Evolutionary conservation across 2,888 invertebrate species (phyloP), one percentile per base, ranked within the genome.

Genomic region (Loripinus fragilis): DNA sequence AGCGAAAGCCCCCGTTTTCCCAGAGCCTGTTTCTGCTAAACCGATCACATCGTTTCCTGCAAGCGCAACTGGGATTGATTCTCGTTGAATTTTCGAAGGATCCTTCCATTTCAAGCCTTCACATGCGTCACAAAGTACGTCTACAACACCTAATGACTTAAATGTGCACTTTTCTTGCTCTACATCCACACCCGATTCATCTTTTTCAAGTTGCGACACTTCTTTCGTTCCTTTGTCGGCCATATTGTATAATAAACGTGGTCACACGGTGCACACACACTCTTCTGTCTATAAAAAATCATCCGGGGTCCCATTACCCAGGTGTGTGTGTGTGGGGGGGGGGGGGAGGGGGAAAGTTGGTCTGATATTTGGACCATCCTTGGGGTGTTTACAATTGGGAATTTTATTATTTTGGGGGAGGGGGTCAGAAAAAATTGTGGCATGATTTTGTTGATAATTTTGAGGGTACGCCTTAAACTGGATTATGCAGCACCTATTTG

Each of bases 1-100:
- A 0, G 98, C 98, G 94, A 99, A 99, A 0, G 99, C 98, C 7
- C 97, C 99, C 0, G 99, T 99, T 94, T 99, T 99, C 1, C 98
- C 98, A 0, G 98, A 98, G 0, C 98, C 98, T 0, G 97, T 96
- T 93, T 96, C 96, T n/a, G 96, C 97, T 91, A 95, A 94, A 86
- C 95, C 96, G 86, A 96, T 96, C 0, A 96, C 94, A 93, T 97
- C 97, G 76, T 76, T 96, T 93, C 98, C 98, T 94, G 97, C 95
- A 50, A 99, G 93, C 0, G 98, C 97, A 1, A 98, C 94, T 0
- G 99, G 99, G 89, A 99, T 97, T 0, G 99, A 95, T 94, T 99
- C 98, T 80, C 95, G 95, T 93, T 99, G 99, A 90, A 99, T 99
- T 94, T 97, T 98, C 0, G 99, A 97, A 0, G 99, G 99, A 33